Percentiles rank a stretch among this genome's conserved stretches.
These are phyloP conservation scores for Dendrophyllia cribrosa DNA, from an alignment of 64 coral and sea anemone genomes.

Conservation along the genomic window DNA sequence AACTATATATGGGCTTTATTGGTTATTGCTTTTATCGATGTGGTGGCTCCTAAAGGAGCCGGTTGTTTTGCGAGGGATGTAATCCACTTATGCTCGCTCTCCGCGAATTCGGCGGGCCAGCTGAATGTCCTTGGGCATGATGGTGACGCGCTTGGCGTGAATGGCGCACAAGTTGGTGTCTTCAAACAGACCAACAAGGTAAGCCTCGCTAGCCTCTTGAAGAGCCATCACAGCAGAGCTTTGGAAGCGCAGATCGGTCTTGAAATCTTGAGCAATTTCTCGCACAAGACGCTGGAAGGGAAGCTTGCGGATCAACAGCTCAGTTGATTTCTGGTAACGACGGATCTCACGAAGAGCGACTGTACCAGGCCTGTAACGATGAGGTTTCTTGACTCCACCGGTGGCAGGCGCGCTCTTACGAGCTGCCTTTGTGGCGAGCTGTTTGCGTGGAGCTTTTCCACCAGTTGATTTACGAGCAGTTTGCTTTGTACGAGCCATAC, in stretches of 20 bases:
- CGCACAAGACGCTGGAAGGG: slow-evolving; percentile 95
- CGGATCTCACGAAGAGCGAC: slow-evolving; percentile 97
- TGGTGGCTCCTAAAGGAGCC: no score
- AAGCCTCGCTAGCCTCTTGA: slow-evolving; percentile 91
- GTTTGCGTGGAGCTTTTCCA: slow-evolving; percentile 81
- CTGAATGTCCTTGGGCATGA: slow-evolving; percentile 97
- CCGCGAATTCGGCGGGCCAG: slow-evolving; percentile 86
- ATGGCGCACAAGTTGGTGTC: slow-evolving; percentile 99
- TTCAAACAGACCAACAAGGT: slow-evolving; percentile 95
- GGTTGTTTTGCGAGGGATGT: no score
- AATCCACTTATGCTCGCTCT: slow-evolving; percentile 45
- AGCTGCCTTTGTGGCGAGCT: slow-evolving; percentile 78
- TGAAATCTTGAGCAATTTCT: slow-evolving; percentile 94
- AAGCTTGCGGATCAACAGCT: slow-evolving; percentile 90
- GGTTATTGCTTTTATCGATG: no score
- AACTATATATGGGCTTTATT: no score
- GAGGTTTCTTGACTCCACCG: slow-evolving; percentile 85
- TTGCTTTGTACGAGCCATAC: slow-evolving; percentile 77
- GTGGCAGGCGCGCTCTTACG: slow-evolving; percentile 83
- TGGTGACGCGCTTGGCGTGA: slow-evolving; percentile 96
- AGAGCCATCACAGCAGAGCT: slow-evolving; percentile 91
- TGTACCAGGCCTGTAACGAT: slow-evolving; percentile 96
- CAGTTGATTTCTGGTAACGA: slow-evolving; percentile 94
- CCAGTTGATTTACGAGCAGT: slow-evolving; percentile 80
- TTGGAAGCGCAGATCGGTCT: slow-evolving; percentile 91